Percentiles rank a stretch among this genome's conserved stretches.
Conservation (phyloP, 2,113 vertebrate genomes). For the Scomber japonicus region DNA sequence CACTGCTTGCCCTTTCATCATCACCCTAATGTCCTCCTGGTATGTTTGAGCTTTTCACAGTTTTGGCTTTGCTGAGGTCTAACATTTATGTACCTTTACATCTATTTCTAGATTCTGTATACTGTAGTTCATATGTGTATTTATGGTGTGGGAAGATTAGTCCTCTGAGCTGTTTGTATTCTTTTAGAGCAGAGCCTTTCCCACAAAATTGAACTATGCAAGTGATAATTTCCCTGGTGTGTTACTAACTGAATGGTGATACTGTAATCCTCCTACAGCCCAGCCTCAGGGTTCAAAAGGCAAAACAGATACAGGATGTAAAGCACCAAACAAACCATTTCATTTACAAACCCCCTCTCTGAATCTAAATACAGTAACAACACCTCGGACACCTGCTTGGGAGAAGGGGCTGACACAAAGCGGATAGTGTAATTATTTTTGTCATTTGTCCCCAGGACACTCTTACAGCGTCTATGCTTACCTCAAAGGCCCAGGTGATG, state of each 20-base stretch:
- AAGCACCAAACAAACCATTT: neutral
- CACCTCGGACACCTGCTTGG: conserved; percentile 9
- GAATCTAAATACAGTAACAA: conserved; percentile 1
- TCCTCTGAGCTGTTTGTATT: conserved; percentile 6
- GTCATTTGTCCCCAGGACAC: conserved; percentile 47
- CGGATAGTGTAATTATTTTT: conserved; percentile 42
- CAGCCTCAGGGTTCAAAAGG: neutral
- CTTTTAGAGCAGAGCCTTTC: conserved; percentile 11
- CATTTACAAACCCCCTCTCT: neutral
- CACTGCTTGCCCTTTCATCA: neutral
- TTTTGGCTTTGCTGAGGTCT: neutral
- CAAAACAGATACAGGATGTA: neutral
- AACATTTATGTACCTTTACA: neutral
- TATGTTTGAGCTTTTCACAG: too few species aligned
- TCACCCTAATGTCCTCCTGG: neutral
- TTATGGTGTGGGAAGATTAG: too few species aligned
- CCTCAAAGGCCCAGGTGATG: conserved; percentile 43
- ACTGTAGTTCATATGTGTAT: neutral
- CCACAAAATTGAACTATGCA: conserved; percentile 16
- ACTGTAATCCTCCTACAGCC: conserved; percentile 25
- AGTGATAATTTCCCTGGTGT: conserved; percentile 49
- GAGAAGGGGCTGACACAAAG: neutral
- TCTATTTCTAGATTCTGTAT: neutral
- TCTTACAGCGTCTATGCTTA: neutral
- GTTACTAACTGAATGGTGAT: conserved; percentile 24